phyloP scores from a whole-genome alignment of 2,113 vertebrate genomes.

The Cepphus grylle region DNA sequence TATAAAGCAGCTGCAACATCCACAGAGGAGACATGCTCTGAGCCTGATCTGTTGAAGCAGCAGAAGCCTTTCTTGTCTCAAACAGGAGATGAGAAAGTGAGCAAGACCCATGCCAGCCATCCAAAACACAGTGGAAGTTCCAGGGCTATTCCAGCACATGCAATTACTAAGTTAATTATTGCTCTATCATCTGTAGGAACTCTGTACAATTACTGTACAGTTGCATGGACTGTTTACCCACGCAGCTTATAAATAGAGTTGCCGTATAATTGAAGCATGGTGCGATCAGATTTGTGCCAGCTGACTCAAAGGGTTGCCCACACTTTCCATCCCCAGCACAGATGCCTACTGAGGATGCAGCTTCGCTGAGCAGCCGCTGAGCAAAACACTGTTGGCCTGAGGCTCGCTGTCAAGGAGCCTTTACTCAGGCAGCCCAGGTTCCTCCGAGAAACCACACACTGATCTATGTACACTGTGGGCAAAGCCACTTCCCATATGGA shows the following conservation, averaged over 20 bases:
- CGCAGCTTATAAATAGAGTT: background rate
- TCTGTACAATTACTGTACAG: background rate
- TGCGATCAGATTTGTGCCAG: background rate
- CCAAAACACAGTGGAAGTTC: background rate
- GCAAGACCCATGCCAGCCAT: background rate
- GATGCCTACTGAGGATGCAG: background rate
- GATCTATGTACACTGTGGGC: background rate
- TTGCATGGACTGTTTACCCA: background rate
- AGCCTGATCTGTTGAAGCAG: background rate
- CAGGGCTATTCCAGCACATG: background rate
- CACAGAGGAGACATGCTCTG: background rate
- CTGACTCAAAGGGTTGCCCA: background rate
- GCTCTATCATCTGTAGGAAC: background rate
- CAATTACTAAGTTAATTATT: background rate
- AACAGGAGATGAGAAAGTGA: background rate
- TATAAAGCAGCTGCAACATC: background rate
- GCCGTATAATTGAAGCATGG: background rate
- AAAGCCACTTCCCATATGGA: slow-evolving; percentile 48
- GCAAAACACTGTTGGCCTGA: background rate
- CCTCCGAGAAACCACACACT: background rate
- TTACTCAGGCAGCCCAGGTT: background rate
- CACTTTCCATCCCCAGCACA: background rate
- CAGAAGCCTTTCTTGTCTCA: background rate
- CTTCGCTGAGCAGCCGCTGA: background rate
- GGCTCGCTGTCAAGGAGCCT: background rate